These are phyloP conservation scores for Seladonia tumulorum DNA, from an alignment of 2,888 invertebrate species.

Conservation along the genomic window DNA sequence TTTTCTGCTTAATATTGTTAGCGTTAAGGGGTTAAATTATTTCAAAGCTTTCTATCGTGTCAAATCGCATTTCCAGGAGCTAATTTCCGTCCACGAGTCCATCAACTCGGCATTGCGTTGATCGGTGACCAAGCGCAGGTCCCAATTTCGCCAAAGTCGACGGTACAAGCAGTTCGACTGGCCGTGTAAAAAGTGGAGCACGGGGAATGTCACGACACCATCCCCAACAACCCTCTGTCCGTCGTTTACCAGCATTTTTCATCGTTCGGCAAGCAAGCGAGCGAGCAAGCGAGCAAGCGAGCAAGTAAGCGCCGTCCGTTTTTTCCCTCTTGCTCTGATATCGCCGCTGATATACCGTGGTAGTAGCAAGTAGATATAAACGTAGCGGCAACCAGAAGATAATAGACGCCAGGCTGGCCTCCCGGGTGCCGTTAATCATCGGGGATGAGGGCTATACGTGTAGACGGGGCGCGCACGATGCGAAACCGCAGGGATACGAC, in stretches of 20 bases:
- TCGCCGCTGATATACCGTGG: constrained; percentile 61
- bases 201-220: constrained; percentile 25
- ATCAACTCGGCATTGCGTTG: not conserved
- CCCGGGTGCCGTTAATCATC: constrained; percentile 82
- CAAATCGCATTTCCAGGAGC: too few species aligned
- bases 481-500: constrained; percentile 74
- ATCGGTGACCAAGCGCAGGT: not conserved
- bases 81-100: not conserved
- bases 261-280: constrained; percentile 50
- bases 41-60: too few species aligned
- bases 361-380: constrained; percentile 77
- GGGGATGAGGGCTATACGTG: constrained; percentile 73
- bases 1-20: too few species aligned
- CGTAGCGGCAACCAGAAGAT: constrained; percentile 77
- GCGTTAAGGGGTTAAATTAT: too few species aligned
- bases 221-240: not conserved
- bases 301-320: not conserved
- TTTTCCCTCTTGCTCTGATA: constrained; percentile 26
- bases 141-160: not conserved
- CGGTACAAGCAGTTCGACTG: constrained; percentile 2
- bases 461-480: constrained; percentile 63
- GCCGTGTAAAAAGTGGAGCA: not conserved
- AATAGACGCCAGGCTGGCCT: constrained; percentile 79
- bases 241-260: constrained; percentile 56
- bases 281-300: not conserved